Percentiles rank a stretch among this genome's conserved stretches.
Conservation (phyloP, 2,888 invertebrate genomes). For the Phengaris arion region DNA sequence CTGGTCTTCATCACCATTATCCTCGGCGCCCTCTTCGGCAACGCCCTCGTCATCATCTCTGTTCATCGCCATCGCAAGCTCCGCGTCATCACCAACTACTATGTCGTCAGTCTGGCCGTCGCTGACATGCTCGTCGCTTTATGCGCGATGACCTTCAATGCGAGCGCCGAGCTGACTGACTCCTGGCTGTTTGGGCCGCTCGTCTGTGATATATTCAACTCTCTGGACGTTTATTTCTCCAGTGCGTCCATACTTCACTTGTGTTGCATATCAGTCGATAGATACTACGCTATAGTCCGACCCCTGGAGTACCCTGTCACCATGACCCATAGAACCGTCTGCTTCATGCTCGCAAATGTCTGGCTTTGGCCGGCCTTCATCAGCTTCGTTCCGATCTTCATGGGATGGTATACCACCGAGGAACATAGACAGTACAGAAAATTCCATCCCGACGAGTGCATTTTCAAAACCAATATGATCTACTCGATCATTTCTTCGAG, state of each 20-base stretch:
- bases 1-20: slow-evolving; percentile 92
- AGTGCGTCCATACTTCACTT: slow-evolving; percentile 95
- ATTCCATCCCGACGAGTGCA: slow-evolving; percentile 86
- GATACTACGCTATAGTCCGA: slow-evolving; percentile 94
- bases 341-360: slow-evolving; percentile 91
- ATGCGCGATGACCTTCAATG: slow-evolving; percentile 95
- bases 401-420: slow-evolving; percentile 95
- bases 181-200: slow-evolving; percentile 94
- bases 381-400: slow-evolving; percentile 96
- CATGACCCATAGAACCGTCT: slow-evolving; percentile 91
- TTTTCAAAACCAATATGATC: slow-evolving; percentile 91
- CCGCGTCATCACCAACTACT: slow-evolving; percentile 95
- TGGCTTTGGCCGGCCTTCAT: slow-evolving; percentile 96
- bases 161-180: slow-evolving; percentile 90
- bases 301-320: slow-evolving; percentile 95
- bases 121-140: slow-evolving; percentile 96
- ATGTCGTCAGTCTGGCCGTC: slow-evolving; percentile 95
- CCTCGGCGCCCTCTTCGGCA: slow-evolving; percentile 93
- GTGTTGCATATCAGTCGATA: slow-evolving; percentile 96
- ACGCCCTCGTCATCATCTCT: slow-evolving; percentile 93
- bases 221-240: slow-evolving; percentile 95
- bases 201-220: slow-evolving; percentile 97
- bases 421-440: slow-evolving; percentile 84
- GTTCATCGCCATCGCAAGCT: slow-evolving; percentile 89
- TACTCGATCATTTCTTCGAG: slow-evolving; percentile 94